Conservation (phyloP, 2,888 invertebrate species). For the Ectemnius lituratus region DNA sequence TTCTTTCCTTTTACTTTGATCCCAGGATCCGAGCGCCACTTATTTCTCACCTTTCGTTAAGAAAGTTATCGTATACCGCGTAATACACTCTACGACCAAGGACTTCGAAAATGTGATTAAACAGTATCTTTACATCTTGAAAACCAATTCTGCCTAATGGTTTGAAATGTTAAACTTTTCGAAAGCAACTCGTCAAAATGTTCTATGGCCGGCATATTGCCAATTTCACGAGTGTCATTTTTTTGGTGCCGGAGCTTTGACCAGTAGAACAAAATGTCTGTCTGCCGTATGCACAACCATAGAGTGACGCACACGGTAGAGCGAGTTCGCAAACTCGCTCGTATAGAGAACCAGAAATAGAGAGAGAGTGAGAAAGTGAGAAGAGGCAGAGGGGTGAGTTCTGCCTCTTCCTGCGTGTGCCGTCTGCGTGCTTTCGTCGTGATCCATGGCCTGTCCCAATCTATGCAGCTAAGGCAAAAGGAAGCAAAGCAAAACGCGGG, state of each 20-base stretch:
- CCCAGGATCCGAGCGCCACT: slow-evolving; percentile 6
- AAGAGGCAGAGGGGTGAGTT: no score
- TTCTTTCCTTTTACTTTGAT: slow-evolving; percentile 14
- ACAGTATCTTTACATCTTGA: no score
- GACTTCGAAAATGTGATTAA: no score
- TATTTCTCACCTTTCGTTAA: slow-evolving; percentile 15
- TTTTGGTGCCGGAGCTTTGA: no score
- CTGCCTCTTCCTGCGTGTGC: slow-evolving; percentile 35
- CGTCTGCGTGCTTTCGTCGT: slow-evolving; percentile 59
- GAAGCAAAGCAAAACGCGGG: slow-evolving; percentile 67
- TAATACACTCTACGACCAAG: slow-evolving; percentile 51
- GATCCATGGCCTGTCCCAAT: slow-evolving; percentile 72
- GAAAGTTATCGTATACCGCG: slow-evolving; percentile 53
- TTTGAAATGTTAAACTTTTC: no score
- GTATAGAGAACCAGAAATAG: slow-evolving; percentile 26
- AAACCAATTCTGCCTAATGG: no score
- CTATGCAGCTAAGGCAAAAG: slow-evolving; percentile 67
- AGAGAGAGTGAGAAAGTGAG: no score
- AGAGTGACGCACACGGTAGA: slow-evolving; percentile 8
- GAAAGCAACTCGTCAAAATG: no score
- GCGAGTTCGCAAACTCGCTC: slow-evolving; percentile 18
- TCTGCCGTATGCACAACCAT: no score
- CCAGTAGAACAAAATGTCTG: no score
- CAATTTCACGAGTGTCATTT: no score
- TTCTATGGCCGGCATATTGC: no score